phyloP scores from a whole-genome alignment of 2,113 vertebrate genomes.

The Gymnocephalus cernua region DNA sequence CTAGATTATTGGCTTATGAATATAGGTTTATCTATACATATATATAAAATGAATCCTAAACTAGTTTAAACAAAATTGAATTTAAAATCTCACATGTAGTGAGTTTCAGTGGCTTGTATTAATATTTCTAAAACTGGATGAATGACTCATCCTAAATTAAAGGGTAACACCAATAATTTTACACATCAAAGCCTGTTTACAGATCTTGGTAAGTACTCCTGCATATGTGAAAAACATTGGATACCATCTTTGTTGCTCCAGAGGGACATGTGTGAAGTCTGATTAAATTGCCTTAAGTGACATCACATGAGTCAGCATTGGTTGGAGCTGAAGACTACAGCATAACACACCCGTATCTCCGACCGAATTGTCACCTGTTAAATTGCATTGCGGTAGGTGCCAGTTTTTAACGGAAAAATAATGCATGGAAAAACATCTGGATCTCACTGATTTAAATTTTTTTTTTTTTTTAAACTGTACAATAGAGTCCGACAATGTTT shows the following conservation, averaged over 20 bases:
- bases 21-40: too few species aligned
- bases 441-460: not conserved
- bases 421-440: not conserved
- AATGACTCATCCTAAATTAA: not conserved
- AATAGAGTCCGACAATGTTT: not conserved
- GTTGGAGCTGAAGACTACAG: not conserved
- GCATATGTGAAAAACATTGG: not conserved
- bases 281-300: not conserved
- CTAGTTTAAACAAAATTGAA: not conserved
- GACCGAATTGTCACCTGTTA: not conserved
- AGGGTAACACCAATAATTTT: not conserved
- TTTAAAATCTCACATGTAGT: not conserved
- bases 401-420: not conserved
- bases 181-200: constrained; percentile 10
- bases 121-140: not conserved
- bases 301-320: not conserved
- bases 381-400: constrained; percentile 31
- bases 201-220: not conserved
- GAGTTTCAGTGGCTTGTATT: not conserved
- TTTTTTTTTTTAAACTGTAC: not conserved
- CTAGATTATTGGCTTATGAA: not conserved
- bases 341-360: not conserved
- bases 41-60: not conserved
- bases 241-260: constrained; percentile 2
- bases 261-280: constrained; percentile 1